phyloP scores from a whole-genome alignment of 2,113 vertebrate species.

The Serilophus lunatus region DNA sequence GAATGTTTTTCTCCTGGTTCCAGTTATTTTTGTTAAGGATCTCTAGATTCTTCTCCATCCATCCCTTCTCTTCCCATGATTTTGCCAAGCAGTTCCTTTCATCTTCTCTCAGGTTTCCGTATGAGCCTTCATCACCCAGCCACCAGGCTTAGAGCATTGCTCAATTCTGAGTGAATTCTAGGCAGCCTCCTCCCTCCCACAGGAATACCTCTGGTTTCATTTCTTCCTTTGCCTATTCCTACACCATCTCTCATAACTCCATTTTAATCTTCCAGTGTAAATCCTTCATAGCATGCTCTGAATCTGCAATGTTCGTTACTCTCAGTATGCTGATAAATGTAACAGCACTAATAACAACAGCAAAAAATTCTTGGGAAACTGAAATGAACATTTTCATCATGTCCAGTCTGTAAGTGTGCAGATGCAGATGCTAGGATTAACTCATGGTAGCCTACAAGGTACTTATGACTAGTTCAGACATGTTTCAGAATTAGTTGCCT shows the following conservation, averaged over 20 bases:
- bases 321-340: neutral
- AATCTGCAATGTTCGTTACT: neutral
- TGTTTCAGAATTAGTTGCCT: neutral
- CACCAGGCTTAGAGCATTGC: neutral
- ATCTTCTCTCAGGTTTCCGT: neutral
- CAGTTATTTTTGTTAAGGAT: neutral
- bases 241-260: neutral
- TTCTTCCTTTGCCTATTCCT: neutral
- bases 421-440: neutral
- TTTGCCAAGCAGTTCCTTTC: neutral
- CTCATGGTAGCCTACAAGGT: neutral
- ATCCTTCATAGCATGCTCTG: neutral
- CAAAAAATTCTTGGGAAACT: neutral
- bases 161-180: neutral
- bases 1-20: neutral
- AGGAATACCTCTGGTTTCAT: neutral
- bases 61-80: neutral
- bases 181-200: neutral
- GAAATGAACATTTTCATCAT: neutral
- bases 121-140: neutral
- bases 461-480: neutral
- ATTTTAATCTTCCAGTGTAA: neutral
- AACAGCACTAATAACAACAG: neutral
- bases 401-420: neutral
- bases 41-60: neutral